Evolutionary conservation across 2,797 vertebrate genomes (phyloP), one percentile per base, ranked within the genome.

Genomic region (Sardinella longiceps): DNA sequence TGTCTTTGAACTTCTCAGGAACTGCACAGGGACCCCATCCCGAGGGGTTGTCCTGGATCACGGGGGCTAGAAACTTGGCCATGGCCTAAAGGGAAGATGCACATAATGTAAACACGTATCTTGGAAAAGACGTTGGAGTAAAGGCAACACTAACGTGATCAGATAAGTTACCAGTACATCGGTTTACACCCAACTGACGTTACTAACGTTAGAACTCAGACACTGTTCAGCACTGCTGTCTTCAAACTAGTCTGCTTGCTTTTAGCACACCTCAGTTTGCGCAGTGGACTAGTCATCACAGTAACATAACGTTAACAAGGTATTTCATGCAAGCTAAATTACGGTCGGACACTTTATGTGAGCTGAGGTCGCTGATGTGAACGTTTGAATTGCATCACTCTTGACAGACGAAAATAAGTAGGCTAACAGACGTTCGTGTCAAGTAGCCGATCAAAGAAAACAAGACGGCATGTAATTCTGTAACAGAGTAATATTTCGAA

Each of bases 11-110:
- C 91, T 99, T 99, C 80, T 99, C 98, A 0, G 98, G 98, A 39
- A 99, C 96, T 0, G 98, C 98, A 48, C 98, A 99, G 0, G 98
- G 98, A 80, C 98, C 98, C 98, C 98, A 99, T 83, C 98, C 98
- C 0, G 96, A 96, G 0, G 97, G 97, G 89, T 99, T 99, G 93
- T 99, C 98, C 95, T 99, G 98, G 93, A 99, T 99, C 91, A 98
- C 97, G 0, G 98, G 98, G 0, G 98, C 97, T 88, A 97, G 90
- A 87, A 99, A 99, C 93, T 98, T 98, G 0, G 98, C 98, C 98
- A 99, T 99, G 87, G 92, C 92, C 93, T 89, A 80, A 33, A 77
- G 20, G 5, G 20, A 77, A 20, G 70, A 43, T 23, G 20, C 11
- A 77, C 33, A 39, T 7, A 77, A 18, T 18, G 63, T 1, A 1